A percentile compares a stretch with the other conserved stretches of the same genome.
Evolutionary conservation across 2,113 vertebrate genomes (phyloP).

Genomic region (Anolis sagrei): DNA sequence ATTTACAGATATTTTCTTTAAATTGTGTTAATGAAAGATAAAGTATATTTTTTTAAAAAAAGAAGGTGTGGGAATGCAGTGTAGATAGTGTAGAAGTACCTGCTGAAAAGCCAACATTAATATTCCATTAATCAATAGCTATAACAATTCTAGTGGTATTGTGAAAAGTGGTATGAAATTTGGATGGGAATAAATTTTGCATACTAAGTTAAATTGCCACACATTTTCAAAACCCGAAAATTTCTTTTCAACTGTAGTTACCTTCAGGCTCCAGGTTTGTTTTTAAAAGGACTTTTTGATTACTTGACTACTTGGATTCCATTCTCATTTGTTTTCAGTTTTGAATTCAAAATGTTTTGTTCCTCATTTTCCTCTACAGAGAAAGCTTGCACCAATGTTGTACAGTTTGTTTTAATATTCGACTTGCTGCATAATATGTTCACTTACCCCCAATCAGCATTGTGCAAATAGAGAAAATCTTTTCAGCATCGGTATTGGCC

Average conservation of each 20-base stretch:
- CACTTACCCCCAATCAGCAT: conserved; percentile 95
- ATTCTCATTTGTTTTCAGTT: conserved; percentile 9
- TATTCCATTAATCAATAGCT: not conserved
- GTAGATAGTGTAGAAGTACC: too few species aligned
- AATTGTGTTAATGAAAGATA: not conserved
- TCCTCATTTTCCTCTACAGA: not conserved
- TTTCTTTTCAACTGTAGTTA: not conserved
- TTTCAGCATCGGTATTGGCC: conserved; percentile 95
- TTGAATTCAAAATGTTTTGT: not conserved
- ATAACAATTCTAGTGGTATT: not conserved
- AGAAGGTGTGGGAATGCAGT: too few species aligned
- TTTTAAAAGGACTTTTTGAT: not conserved
- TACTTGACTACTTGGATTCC: not conserved
- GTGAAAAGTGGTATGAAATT: not conserved
- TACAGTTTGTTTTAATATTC: fast-evolving
- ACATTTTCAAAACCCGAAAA: not conserved
- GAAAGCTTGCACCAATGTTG: not conserved
- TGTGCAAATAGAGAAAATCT: conserved; percentile 98
- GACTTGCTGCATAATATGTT: fast-evolving
- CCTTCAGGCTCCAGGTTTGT: not conserved
- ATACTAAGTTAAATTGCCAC: not conserved
- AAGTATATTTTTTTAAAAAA: not conserved
- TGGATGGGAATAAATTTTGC: not conserved
- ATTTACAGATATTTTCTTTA: too few species aligned
- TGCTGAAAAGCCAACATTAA: not conserved